Conservation (phyloP, 2,113 vertebrate genomes). For the Scomber scombrus region DNA sequence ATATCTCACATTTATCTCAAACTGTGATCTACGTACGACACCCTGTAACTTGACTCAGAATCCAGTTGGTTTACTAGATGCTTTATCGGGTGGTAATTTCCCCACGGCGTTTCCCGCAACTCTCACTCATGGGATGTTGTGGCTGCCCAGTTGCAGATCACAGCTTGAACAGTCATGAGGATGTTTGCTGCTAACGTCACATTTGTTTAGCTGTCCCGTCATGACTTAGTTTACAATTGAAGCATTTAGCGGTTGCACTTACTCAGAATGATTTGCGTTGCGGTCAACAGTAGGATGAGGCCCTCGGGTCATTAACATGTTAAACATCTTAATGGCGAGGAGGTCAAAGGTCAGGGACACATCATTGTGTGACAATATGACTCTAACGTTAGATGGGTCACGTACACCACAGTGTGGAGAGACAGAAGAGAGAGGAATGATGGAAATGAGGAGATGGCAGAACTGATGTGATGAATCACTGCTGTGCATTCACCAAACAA, state of each 20-base stretch:
- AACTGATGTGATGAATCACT: not conserved
- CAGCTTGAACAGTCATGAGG: constrained; percentile 14
- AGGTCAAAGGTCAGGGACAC: not conserved
- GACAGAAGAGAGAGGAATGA: not conserved
- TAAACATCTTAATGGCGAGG: not conserved
- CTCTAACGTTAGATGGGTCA: not conserved
- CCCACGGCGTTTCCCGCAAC: constrained; percentile 32
- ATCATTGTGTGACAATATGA: not conserved
- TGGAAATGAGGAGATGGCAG: not conserved
- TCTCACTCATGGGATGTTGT: constrained; percentile 50
- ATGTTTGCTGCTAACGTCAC: constrained; percentile 47
- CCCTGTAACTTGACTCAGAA: not conserved
- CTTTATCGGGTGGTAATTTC: constrained; percentile 56
- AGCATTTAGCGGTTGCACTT: not conserved
- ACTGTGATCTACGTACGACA: too few relatives aligned
- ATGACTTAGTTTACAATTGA: constrained; percentile 36
- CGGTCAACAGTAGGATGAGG: not conserved
- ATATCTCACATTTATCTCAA: too few relatives aligned
- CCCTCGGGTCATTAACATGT: not conserved
- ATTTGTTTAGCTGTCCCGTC: constrained; percentile 31
- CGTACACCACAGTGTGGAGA: not conserved
- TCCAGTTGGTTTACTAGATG: constrained; percentile 5
- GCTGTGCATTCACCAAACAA: not conserved
- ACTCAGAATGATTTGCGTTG: not conserved
- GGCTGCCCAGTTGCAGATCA: constrained; percentile 6